Evolutionary conservation across 1,140 invertebrate species (phyloP), one percentile per base, ranked within the genome.

Genomic region (Theocolax elegans): DNA sequence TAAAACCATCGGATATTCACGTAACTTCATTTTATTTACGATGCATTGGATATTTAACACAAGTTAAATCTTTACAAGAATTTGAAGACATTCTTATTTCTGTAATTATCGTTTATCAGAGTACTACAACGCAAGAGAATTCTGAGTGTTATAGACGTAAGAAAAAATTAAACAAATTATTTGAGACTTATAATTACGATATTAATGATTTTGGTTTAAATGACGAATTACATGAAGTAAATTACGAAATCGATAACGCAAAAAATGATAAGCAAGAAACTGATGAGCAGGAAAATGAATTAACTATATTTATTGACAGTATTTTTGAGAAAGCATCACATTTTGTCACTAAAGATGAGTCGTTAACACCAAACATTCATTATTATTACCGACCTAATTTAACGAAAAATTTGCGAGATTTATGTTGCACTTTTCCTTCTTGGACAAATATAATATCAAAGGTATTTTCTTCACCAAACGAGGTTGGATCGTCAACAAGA

Each of bases 401-500:
- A 3, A 3, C 25, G 10, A 4, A 21, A 42, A 40, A 13, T 58
- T 58, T 40, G 10, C 29, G 40, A 58, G 12, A 4, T 23, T 58
- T 58, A 27, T 58, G 35, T 25, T 23, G 40, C 8, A 40, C 31
- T 17, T 42, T 58, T 42, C 54, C 35, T 21, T 38, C 35, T 10
- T 58, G 54, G 54, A 58, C 17, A 10, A 58, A 58, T 42, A 10
- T 38, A 1, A 58, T 58, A 19, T 40, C 9, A 35, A 17, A 56
- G 2, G 0, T 17, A 9, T 56, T 56, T 56, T 4, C 1, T 7
- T 56, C 53, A 31, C 23, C 53, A 25, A 56, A 56, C 35, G 1
- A 35, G 0, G 53, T 56, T 8, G 17, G 27, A 35, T 17, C 29
- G 1, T 56, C 53, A 31, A 6, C 53, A n/a, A 35, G 53, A 35